These are phyloP conservation scores for Verasper variegatus DNA, from an alignment of 2,113 vertebrate genomes.

Conservation along the genomic window DNA sequence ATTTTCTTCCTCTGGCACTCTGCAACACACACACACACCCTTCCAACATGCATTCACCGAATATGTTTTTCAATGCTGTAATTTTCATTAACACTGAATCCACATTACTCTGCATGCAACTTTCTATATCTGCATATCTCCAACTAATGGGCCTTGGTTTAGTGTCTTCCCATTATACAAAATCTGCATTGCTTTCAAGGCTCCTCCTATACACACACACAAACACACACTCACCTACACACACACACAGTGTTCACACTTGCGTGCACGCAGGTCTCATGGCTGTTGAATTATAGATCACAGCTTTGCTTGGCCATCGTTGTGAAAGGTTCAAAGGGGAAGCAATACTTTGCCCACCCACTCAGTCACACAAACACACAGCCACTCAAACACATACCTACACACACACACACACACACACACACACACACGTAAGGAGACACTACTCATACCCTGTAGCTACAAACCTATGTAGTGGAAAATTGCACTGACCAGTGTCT, in stretches of 20 bases:
- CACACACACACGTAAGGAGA: not conserved
- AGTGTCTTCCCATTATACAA: conserved; percentile 23
- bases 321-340: conserved; percentile 60
- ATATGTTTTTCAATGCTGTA: too few relatives aligned
- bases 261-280: conserved; percentile 33
- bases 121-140: not conserved
- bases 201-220: not conserved
- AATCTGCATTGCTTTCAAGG: conserved; percentile 9
- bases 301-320: conserved; percentile 37
- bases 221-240: not conserved
- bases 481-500: too few relatives aligned
- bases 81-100: not conserved
- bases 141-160: not conserved
- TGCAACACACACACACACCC: too few relatives aligned
- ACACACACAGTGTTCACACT: conserved; percentile 5
- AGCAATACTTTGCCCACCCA: conserved; percentile 1
- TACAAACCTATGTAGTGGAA: too few relatives aligned
- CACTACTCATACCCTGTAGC: not conserved
- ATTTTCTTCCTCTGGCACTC: too few relatives aligned
- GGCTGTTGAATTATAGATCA: conserved; percentile 70
- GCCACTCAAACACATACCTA: too few relatives aligned
- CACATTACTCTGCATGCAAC: not conserved
- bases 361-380: not conserved
- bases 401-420: not conserved
- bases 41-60: too few relatives aligned